These are phyloP conservation scores for Ceyx margarethae DNA, from an alignment of 2,113 vertebrate species.

Conservation along the genomic window DNA sequence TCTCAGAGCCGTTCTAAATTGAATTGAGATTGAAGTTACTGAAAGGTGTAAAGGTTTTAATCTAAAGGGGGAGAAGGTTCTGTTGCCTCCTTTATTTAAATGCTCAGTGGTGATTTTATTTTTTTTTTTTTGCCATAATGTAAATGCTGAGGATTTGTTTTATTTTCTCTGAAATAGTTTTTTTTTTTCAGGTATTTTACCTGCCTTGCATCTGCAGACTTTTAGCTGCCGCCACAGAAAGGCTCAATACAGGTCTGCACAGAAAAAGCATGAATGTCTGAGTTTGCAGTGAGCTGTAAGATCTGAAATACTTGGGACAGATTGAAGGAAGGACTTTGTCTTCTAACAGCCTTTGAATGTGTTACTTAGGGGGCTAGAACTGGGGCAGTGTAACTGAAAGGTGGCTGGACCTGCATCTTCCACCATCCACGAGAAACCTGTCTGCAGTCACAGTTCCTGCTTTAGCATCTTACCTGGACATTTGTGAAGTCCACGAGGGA, in stretches of 20 bases:
- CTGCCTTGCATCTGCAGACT: background rate
- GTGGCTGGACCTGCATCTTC: background rate
- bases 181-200: background rate
- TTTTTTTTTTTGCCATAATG: background rate
- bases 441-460: background rate
- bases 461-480: background rate
- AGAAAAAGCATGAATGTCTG: background rate
- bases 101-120: background rate
- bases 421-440: background rate
- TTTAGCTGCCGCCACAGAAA: background rate
- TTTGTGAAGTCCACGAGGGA: background rate
- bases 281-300: background rate
- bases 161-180: background rate
- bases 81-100: background rate
- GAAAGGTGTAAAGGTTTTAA: background rate
- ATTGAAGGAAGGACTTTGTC: background rate
- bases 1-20: background rate
- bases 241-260: background rate
- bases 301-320: background rate
- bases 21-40: constrained; percentile 4
- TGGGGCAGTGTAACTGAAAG: background rate
- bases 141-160: background rate
- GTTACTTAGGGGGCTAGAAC: background rate
- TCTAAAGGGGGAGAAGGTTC: background rate
- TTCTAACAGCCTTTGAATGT: background rate